These are phyloP conservation scores for Suricata suricatta DNA, from an alignment of 2,113 vertebrate species.

Conservation along the genomic window DNA sequence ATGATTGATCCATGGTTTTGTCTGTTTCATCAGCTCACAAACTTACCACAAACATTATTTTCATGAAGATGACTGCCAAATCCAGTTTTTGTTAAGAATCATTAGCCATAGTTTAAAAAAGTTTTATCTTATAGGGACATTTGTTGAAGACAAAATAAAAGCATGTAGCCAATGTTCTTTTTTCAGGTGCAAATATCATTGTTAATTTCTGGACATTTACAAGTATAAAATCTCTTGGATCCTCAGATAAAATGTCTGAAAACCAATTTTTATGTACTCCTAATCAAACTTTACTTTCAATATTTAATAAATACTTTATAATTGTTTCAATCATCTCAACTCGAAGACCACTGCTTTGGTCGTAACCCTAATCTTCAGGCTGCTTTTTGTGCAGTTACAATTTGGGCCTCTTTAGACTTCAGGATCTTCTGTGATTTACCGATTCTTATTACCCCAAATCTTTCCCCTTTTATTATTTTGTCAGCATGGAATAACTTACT, in stretches of 20 bases:
- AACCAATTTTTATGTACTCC: neutral
- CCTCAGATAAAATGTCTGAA: neutral
- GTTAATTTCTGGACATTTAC: neutral
- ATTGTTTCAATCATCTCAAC: neutral
- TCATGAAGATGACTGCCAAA: neutral
- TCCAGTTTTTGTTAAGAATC: neutral
- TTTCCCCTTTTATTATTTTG: neutral
- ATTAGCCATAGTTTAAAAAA: neutral
- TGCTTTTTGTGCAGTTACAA: neutral
- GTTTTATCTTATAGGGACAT: neutral
- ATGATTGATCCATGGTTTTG: neutral
- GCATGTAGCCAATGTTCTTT: neutral
- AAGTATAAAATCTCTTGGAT: neutral
- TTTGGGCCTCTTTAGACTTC: neutral
- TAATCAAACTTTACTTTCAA: neutral
- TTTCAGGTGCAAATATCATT: neutral
- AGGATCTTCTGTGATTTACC: neutral
- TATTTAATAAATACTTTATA: neutral
- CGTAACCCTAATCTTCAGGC: neutral
- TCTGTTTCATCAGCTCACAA: neutral
- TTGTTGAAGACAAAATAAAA: neutral
- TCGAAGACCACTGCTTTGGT: neutral
- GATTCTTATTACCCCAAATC: neutral
- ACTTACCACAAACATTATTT: neutral
- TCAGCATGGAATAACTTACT: neutral